Conservation (phyloP, 2,888 invertebrate species). For the Drosophila nr. perissopoda region DNA sequence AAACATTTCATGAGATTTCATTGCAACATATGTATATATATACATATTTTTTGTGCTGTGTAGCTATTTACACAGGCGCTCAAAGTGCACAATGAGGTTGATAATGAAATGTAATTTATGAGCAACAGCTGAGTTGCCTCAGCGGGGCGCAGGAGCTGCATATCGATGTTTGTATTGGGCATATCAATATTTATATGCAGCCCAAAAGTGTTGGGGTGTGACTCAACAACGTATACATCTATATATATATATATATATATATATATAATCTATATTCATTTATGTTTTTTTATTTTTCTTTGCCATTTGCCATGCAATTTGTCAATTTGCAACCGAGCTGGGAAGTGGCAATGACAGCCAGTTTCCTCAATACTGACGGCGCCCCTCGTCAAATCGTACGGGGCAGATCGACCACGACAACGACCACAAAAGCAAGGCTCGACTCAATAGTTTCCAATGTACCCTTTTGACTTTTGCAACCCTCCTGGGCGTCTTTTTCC, state of each 20-base stretch:
- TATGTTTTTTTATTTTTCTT: background rate
- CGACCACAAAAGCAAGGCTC: slow-evolving; percentile 13
- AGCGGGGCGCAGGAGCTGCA: background rate
- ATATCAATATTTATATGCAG: slow-evolving; percentile 53
- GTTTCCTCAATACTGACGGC: background rate
- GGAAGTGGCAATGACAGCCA: slow-evolving; percentile 6
- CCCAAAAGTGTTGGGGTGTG: slow-evolving; percentile 34
- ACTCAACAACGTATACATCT: background rate
- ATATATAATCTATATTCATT: background rate
- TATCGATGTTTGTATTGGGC: slow-evolving; percentile 56
- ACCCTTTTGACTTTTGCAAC: slow-evolving; percentile 57
- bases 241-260: background rate
- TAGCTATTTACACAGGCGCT: slow-evolving; percentile 10
- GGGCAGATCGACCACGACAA: slow-evolving; percentile 18
- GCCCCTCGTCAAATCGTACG: background rate
- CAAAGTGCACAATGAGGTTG: slow-evolving; percentile 29
- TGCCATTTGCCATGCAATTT: slow-evolving; percentile 42
- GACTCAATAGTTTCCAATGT: slow-evolving; percentile 14
- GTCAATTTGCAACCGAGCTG: slow-evolving; percentile 26
- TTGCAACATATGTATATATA: no score
- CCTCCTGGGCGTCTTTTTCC: slow-evolving; percentile 9
- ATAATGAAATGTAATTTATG: slow-evolving; percentile 65
- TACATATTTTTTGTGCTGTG: background rate
- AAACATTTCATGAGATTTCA: background rate
- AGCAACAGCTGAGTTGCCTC: slow-evolving; percentile 21